phyloP scores from a whole-genome alignment of 2,888 invertebrate genomes.

The Eumacrocentrus americanus region DNA sequence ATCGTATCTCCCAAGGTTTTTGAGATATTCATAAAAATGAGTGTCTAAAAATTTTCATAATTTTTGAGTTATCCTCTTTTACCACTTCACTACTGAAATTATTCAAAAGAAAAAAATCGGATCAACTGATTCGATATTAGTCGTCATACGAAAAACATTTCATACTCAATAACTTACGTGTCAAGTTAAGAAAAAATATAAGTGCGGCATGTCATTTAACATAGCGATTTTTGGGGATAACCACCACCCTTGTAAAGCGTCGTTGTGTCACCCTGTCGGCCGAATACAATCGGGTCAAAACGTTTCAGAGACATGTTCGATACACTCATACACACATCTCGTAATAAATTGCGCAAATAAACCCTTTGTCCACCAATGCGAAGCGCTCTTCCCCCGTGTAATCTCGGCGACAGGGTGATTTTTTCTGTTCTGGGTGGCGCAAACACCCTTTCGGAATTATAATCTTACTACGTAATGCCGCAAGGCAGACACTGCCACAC shows the following conservation, averaged over 20 bases:
- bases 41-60: too few relatives aligned
- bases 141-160: not conserved
- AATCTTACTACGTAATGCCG: constrained; percentile 49
- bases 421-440: not conserved
- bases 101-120: too few relatives aligned
- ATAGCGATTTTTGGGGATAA: constrained; percentile 26
- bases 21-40: too few relatives aligned
- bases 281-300: constrained; percentile 22
- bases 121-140: not conserved
- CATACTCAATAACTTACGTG: constrained; percentile 31
- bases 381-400: constrained; percentile 12
- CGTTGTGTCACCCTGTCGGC: constrained; percentile 22
- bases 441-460: not conserved
- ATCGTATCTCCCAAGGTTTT: too few relatives aligned
- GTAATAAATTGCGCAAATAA: not conserved
- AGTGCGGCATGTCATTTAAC: constrained; percentile 42
- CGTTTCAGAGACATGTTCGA: constrained; percentile 42
- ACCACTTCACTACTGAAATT: too few relatives aligned
- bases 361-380: constrained; percentile 17
- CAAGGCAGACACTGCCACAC: constrained; percentile 59
- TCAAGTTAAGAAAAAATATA: constrained; percentile 36
- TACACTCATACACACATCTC: constrained; percentile 28
- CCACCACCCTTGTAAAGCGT: not conserved
- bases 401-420: constrained; percentile 5
- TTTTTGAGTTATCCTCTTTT: too few relatives aligned